phyloP scores from a whole-genome alignment of 2,113 vertebrate genomes.

The Hemicordylus capensis region DNA sequence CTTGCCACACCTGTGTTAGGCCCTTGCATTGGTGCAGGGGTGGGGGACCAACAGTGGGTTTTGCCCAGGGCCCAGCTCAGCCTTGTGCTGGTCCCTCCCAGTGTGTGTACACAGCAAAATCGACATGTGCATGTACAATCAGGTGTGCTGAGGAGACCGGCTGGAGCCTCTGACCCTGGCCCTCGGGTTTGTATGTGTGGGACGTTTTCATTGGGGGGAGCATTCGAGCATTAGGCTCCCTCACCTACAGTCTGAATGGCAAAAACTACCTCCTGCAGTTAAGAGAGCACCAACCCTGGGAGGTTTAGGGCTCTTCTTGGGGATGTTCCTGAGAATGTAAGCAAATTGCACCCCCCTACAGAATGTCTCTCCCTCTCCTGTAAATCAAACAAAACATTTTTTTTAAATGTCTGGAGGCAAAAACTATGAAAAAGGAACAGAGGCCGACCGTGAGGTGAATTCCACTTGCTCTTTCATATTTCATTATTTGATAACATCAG shows the following conservation, averaged over 20 bases:
- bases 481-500: constrained; percentile 84
- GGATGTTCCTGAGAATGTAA: background rate
- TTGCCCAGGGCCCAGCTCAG: no score
- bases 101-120: no score
- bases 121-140: no score
- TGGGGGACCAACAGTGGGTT: no score
- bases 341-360: background rate
- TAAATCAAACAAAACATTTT: constrained; percentile 64
- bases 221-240: background rate
- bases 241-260: background rate
- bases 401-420: constrained; percentile 64
- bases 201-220: background rate
- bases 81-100: no score
- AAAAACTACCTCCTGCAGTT: background rate
- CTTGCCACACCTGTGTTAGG: no score
- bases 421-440: constrained; percentile 71
- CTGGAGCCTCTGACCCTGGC: background rate
- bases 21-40: no score
- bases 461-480: constrained; percentile 77
- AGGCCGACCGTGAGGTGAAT: constrained; percentile 70
- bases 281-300: background rate
- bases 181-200: background rate
- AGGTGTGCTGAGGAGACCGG: no score
- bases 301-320: no score
- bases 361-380: constrained; percentile 43